Percentiles rank a stretch among this genome's conserved stretches.
Conservation (phyloP, 2,113 vertebrate species). For the Pleuronectes platessa region DNA sequence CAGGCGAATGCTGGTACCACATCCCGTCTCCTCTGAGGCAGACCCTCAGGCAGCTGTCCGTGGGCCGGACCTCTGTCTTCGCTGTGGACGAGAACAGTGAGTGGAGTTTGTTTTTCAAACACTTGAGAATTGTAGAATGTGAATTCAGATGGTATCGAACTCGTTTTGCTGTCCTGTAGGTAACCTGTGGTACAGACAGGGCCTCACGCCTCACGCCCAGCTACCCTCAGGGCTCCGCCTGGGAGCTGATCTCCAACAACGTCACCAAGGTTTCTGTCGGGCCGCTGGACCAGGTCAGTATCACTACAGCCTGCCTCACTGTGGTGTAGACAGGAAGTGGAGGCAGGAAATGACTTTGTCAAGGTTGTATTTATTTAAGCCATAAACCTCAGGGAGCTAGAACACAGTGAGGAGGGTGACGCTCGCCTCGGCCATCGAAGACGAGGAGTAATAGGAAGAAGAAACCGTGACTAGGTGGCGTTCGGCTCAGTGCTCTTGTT, state of each 20-base stretch:
- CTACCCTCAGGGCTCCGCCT: constrained; percentile 93
- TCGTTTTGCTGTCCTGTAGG: constrained; percentile 68
- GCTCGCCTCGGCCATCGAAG: neutral
- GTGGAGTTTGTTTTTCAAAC: constrained; percentile 17
- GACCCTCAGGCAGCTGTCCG: constrained; percentile 91
- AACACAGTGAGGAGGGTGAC: neutral
- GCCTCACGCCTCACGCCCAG: constrained; percentile 94
- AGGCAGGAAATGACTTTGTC: too few species aligned
- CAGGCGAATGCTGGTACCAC: constrained; percentile 98
- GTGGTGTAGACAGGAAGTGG: neutral
- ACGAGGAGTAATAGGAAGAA: neutral
- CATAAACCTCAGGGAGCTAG: neutral
- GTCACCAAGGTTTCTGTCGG: constrained; percentile 92
- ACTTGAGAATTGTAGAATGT: neutral
- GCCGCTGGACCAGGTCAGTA: constrained; percentile 93
- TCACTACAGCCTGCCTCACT: neutral
- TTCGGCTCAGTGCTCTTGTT: neutral
- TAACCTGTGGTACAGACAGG: constrained; percentile 94
- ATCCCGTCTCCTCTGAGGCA: constrained; percentile 92
- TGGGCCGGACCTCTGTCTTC: constrained; percentile 92
- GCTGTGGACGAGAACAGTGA: constrained; percentile 92
- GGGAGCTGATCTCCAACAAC: constrained; percentile 95
- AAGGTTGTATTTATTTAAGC: neutral
- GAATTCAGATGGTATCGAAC: neutral
- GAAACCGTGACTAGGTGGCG: neutral